Base-by-base conservation (phyloP, 2,888 invertebrate genomes). In the Gortyna flavago region DNA sequence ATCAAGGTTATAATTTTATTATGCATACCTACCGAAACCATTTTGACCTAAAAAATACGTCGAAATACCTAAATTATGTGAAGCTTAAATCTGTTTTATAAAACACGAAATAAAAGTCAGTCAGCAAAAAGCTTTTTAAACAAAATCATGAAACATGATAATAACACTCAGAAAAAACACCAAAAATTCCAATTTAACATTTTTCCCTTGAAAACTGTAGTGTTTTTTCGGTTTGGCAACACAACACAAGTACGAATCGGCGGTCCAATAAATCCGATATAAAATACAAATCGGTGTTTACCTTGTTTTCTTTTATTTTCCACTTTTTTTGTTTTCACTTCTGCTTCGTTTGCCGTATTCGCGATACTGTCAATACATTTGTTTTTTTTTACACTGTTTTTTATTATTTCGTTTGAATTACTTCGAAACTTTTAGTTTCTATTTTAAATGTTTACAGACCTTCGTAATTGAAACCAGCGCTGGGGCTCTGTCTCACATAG, bases 281-380 rank as follows among this genome's bases (percentile, higher is more conserved):
- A 92, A 92, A 91, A 93, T 90, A 92, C 90, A 89, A 91, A 91
- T 91, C 86, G 85, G 87, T 91, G 89, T 92, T 92, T 91, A 92
- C 91, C 91, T 92, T 91, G 91, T 91, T 92, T 92, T 89, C 89
- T 89, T 89, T 91, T 90, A 89, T 91, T 89, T 90, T 87, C 86
- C 80, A 83, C 85, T 90, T 74, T 77, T 80, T 91, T 88, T 89
- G 83, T 90, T 89, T 90, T 88, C 86, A 83, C 86, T 89, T 88
- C 79, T 81, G 66, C 82, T 84, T 81, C 85, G 79, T 84, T 77
- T 73, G 77, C 35, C 32, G 72, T 48, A 68, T 69, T 90, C 88
- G 70, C 78, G 78, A 77, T 89, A 84, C 80, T 75, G 87, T 83
- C 62, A 73, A 69, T 75, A 79, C 41, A 77, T 84, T 89, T 54